Evolutionary conservation across 2,888 invertebrate genomes (phyloP).

Genomic region (Dioctria linearis): DNA sequence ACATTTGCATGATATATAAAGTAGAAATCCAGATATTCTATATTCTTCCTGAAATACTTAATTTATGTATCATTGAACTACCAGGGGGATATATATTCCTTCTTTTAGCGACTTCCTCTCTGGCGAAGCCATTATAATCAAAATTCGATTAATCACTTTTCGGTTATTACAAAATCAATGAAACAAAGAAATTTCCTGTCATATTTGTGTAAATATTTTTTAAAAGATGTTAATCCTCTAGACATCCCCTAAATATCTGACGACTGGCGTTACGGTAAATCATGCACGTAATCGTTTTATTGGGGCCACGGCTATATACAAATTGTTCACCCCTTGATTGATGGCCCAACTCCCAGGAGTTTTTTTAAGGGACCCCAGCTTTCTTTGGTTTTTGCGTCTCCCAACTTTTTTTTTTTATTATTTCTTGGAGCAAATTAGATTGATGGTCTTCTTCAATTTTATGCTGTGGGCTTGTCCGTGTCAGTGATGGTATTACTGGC

Average conservation of each 20-base stretch:
- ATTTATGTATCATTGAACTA: too few relatives aligned
- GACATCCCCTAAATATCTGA: slow-evolving; percentile 51
- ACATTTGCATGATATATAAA: too few relatives aligned
- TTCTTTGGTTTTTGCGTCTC: slow-evolving; percentile 39
- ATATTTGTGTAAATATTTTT: slow-evolving; percentile 51
- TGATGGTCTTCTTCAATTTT: slow-evolving; percentile 53
- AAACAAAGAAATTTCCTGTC: slow-evolving; percentile 51
- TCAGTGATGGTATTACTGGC: slow-evolving; percentile 50
- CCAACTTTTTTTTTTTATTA: slow-evolving; percentile 33
- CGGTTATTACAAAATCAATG: slow-evolving; percentile 40
- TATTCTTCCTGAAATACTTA: too few relatives aligned
- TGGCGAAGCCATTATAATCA: slow-evolving; percentile 23
- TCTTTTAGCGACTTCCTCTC: neutral
- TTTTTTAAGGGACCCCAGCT: slow-evolving; percentile 48
- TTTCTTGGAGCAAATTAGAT: slow-evolving; percentile 51
- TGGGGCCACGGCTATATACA: slow-evolving; percentile 49
- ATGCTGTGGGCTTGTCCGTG: slow-evolving; percentile 50
- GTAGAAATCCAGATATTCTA: too few relatives aligned
- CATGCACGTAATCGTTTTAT: slow-evolving; percentile 53
- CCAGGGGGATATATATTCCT: neutral
- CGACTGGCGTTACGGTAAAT: slow-evolving; percentile 50
- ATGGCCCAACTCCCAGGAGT: slow-evolving; percentile 35
- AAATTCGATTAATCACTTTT: slow-evolving; percentile 48
- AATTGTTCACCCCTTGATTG: slow-evolving; percentile 53
- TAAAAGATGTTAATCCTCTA: slow-evolving; percentile 49